These are phyloP conservation scores for Syngnathus typhle DNA, from an alignment of 2,113 vertebrate genomes.

Conservation along the genomic window DNA sequence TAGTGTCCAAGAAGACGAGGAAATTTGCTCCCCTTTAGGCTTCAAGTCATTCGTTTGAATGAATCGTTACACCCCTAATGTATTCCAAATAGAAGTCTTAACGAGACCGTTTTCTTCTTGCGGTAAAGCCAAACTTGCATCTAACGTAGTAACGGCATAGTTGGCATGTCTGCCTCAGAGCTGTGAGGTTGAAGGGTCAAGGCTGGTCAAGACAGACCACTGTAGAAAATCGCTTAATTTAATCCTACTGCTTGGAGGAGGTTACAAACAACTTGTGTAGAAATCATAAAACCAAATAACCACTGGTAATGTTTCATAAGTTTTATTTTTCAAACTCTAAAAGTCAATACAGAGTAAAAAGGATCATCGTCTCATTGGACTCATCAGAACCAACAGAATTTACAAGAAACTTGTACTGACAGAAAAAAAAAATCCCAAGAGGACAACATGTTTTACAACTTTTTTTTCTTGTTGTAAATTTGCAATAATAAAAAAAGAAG, in stretches of 20 bases:
- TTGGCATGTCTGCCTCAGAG: neutral
- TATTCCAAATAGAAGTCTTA: neutral
- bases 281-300: neutral
- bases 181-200: neutral
- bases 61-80: too few species aligned
- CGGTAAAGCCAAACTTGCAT: neutral
- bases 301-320: slow-evolving; percentile 3
- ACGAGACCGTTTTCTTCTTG: neutral
- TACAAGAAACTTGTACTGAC: slow-evolving; percentile 10
- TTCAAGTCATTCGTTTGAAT: too few species aligned
- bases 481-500: neutral
- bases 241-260: neutral
- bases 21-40: too few species aligned
- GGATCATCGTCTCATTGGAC: slow-evolving; percentile 12
- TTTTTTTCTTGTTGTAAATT: slow-evolving; percentile 6
- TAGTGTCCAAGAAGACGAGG: too few species aligned
- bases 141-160: too few species aligned
- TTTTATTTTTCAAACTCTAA: slow-evolving; percentile 58
- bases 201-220: neutral
- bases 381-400: slow-evolving; percentile 15
- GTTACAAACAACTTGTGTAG: neutral
- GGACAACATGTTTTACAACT: neutral
- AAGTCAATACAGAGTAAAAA: slow-evolving; percentile 43
- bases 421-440: slow-evolving; percentile 16
- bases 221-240: neutral